Conservation (phyloP, 2,888 invertebrate genomes). For the Tridacna gigas region DNA sequence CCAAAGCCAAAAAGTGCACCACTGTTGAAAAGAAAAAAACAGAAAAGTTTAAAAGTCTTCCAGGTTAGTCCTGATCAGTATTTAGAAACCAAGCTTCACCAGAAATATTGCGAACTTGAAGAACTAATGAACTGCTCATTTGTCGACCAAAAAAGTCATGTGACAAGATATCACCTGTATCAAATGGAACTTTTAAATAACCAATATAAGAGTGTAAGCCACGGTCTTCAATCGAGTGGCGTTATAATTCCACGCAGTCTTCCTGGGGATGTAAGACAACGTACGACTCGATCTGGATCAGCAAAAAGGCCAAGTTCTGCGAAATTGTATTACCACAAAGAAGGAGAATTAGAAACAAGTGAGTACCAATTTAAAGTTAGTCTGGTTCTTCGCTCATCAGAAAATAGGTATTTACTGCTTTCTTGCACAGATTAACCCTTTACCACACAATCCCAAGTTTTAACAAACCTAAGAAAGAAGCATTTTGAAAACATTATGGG, state of each 20-base stretch:
- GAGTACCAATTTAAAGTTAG: neutral
- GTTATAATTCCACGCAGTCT: constrained; percentile 70
- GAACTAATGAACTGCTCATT: constrained; percentile 70
- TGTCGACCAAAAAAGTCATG: constrained; percentile 61
- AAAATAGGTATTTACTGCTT: too few species aligned
- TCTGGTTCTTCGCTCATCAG: too few species aligned
- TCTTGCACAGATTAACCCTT: too few species aligned
- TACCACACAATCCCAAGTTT: too few species aligned
- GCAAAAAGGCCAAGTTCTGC: constrained; percentile 22
- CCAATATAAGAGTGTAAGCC: constrained; percentile 69
- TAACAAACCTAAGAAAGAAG: too few species aligned
- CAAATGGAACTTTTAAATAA: constrained; percentile 73
- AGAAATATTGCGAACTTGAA: constrained; percentile 75
- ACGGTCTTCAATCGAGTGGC: constrained; percentile 67
- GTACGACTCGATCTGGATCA: constrained; percentile 48
- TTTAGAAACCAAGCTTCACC: constrained; percentile 72
- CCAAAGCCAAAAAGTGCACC: constrained; percentile 39
- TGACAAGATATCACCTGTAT: constrained; percentile 69
- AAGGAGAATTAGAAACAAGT: constrained; percentile 23
- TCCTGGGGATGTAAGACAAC: constrained; percentile 59
- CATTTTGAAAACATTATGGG: too few species aligned
- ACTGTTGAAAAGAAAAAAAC: constrained; percentile 63
- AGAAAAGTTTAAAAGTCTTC: constrained; percentile 65
- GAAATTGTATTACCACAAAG: constrained; percentile 16
- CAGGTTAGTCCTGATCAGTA: constrained; percentile 68